Base-by-base conservation (phyloP, 92 coral and sea anemone species). In the Nematostella vectensis region DNA sequence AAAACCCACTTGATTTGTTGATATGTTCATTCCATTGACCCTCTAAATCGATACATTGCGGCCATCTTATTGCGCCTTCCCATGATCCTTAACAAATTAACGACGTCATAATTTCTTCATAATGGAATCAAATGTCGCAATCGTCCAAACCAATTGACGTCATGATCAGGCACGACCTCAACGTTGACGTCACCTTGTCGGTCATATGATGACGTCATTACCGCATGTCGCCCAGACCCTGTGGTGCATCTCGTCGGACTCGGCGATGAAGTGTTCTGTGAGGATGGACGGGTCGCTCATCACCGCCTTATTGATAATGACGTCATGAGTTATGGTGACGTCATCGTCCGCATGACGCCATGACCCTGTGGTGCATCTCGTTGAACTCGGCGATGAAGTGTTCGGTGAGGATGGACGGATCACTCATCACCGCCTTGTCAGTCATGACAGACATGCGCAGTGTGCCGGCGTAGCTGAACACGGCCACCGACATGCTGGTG, bases 381-480 rank as follows among this genome's bases (percentile, higher is more conserved):
- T 91, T 64, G 25, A 91, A 77, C 74, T 91, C 98, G 31, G 74
- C 71, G 1, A 74, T 62, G 51, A 91, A 91, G 30, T 26, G 47
- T 9, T 91, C 82, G 18, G 94, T 85, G 44, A 91, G 93, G 54
- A 54, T 73, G 38, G 61, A 61, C 0, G 95, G 98, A 54, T 81
- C 57, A 6, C 81, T 49, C 43, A 91, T 49, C 4, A 91, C 91
- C 2, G 95, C 95, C 47, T 67, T 70, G 59, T 91, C 98, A 2
- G 89, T 72, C 75, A 86, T 57, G 2, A 91, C 95, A 8, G 82
- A 58, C 81, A 91, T 77, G 58, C 98, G 89, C 61, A 91, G 58
- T 26, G 71, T 66, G 24, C 98, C 98, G 2, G 95, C 97, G 61
- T 89, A 89, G 56, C 97, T 89, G 51, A 89, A 89, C 48, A 89